A percentile compares a stretch with the other conserved stretches of the same genome.
Conservation (phyloP, 2,113 vertebrate genomes). For the Prochilodus magdalenae region DNA sequence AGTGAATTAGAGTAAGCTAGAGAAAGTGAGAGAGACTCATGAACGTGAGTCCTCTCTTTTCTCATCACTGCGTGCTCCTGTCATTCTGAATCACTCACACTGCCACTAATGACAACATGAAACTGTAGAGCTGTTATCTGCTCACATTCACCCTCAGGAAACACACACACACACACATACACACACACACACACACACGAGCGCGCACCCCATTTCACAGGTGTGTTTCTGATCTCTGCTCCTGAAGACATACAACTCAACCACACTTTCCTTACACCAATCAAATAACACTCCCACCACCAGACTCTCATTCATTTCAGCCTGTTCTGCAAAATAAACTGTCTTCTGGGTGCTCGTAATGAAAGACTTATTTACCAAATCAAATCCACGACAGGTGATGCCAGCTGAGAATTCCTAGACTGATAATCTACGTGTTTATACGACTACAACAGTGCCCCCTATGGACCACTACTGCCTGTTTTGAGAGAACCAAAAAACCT, state of each 20-base stretch:
- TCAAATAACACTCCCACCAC: not conserved
- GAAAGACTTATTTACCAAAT: slow-evolving; percentile 11
- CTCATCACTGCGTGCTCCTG: not conserved
- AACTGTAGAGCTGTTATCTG: not conserved
- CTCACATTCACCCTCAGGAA: not conserved
- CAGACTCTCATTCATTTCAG: not conserved
- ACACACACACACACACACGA: not conserved
- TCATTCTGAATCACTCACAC: not conserved
- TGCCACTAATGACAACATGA: not conserved
- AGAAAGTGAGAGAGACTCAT: not conserved
- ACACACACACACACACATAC: not conserved
- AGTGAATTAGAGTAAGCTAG: not conserved
- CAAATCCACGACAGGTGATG: not conserved
- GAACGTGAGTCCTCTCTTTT: not conserved
- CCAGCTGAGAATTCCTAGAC: not conserved
- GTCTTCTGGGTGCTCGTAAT: not conserved
- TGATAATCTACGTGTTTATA: not conserved
- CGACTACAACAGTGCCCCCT: not conserved
- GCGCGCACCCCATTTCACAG: not conserved
- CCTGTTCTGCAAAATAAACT: not conserved
- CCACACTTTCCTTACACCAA: not conserved
- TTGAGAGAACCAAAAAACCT: not conserved
- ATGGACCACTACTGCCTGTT: not conserved
- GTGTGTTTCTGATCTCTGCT: slow-evolving; percentile 18
- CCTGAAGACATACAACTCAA: not conserved